Percentiles rank a stretch among this genome's conserved stretches.
phyloP scores from a whole-genome alignment of 2,113 vertebrate species.

The Zingel zingel region DNA sequence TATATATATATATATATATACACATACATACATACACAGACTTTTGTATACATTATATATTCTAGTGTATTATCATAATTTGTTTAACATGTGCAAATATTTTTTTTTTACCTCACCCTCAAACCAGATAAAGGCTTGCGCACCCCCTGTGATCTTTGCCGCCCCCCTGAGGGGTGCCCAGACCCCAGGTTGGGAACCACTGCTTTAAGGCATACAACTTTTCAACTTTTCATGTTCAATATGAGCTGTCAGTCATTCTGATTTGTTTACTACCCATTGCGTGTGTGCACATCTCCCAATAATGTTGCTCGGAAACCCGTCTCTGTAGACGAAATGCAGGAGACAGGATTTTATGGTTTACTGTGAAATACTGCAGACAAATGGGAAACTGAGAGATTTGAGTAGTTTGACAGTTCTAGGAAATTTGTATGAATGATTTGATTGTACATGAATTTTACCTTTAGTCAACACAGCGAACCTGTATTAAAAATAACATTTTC shows the following conservation, averaged over 20 bases:
- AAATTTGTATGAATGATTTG: constrained; percentile 22
- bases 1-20: no score
- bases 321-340: not conserved
- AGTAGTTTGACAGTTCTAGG: constrained; percentile 2
- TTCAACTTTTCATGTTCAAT: not conserved
- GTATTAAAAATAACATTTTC: constrained; percentile 9
- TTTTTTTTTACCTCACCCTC: no score
- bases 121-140: no score
- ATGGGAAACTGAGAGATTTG: constrained; percentile 1
- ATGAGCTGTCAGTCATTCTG: not conserved
- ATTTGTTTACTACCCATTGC: not conserved
- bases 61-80: no score
- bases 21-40: no score
- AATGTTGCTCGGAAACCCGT: not conserved
- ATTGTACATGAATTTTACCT: not conserved
- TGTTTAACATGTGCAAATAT: no score
- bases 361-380: constrained; percentile 13
- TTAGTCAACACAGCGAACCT: constrained; percentile 14
- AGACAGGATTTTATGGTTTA: not conserved
- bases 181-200: no score
- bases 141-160: no score
- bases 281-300: not conserved
- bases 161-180: no score
- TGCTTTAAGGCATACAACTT: not conserved
- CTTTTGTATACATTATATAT: no score